These are phyloP conservation scores for Xestoiulus laeticollis DNA, from an alignment of 2,888 invertebrate species.

Conservation along the genomic window DNA sequence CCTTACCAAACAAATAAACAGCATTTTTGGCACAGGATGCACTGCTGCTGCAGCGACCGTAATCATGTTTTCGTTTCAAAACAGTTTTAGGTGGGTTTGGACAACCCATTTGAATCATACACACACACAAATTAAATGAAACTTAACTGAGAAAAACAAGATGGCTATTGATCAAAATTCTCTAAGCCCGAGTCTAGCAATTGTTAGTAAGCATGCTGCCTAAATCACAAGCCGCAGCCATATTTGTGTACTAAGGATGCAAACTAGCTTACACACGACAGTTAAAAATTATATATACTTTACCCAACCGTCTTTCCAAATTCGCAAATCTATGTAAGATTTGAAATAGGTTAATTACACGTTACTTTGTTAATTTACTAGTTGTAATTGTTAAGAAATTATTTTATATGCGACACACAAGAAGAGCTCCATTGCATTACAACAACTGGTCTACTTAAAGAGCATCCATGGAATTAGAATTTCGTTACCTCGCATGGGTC, in stretches of 20 bases:
- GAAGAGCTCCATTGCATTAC: not conserved
- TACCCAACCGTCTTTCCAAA: not conserved
- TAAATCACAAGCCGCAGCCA: constrained; percentile 13
- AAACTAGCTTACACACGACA: not conserved
- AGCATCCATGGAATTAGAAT: not conserved
- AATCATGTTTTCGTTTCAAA: no score
- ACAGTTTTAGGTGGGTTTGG: not conserved
- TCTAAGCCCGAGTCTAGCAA: not conserved
- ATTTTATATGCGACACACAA: not conserved
- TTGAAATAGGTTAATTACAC: constrained; percentile 14
- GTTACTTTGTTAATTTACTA: not conserved
- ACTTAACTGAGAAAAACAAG: not conserved
- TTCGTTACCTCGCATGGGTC: constrained; percentile 21
- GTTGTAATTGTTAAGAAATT: not conserved
- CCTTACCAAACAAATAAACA: not conserved
- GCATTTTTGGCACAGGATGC: not conserved
- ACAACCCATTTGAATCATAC: not conserved
- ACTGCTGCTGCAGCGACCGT: not conserved
- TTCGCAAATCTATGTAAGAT: not conserved
- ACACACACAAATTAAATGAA: not conserved
- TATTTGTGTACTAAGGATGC: not conserved
- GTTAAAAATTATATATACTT: not conserved
- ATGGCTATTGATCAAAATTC: not conserved
- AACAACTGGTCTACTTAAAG: not conserved
- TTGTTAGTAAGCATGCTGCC: constrained; percentile 6